phyloP scores from a whole-genome alignment of 92 coral and sea anemone species.

The Actinernus sp. region DNA sequence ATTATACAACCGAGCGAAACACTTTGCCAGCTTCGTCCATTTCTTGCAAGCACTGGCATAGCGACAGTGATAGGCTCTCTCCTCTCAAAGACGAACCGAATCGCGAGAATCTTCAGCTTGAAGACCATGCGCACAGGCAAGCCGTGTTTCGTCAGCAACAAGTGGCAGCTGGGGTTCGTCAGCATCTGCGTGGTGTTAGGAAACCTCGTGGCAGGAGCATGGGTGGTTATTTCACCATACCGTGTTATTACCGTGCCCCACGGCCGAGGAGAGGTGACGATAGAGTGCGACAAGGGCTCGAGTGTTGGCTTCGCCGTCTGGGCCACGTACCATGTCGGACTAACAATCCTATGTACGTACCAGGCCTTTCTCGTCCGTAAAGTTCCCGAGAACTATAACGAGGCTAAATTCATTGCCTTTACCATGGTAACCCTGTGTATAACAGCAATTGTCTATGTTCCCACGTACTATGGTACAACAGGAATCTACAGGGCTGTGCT shows the following conservation, averaged over 20 bases:
- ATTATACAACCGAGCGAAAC: constrained; percentile 39
- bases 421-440: constrained; percentile 86
- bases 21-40: constrained; percentile 59
- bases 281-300: constrained; percentile 55
- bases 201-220: constrained; percentile 33
- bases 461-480: constrained; percentile 66
- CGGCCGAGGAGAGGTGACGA: constrained; percentile 30
- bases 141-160: constrained; percentile 54
- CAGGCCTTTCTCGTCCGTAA: constrained; percentile 92
- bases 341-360: constrained; percentile 78
- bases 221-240: constrained; percentile 59
- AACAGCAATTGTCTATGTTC: constrained; percentile 62
- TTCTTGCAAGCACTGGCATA: constrained; percentile 62
- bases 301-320: constrained; percentile 62
- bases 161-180: constrained; percentile 69
- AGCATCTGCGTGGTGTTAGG: constrained; percentile 47
- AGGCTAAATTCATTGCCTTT: constrained; percentile 88
- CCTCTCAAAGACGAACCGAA: constrained; percentile 83
- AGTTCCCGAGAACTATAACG: constrained; percentile 93
- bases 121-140: constrained; percentile 82
- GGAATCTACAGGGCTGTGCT: constrained; percentile 58
- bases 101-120: constrained; percentile 81
- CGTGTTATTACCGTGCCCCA: constrained; percentile 36
- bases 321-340: constrained; percentile 72
- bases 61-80: constrained; percentile 75